A percentile compares a stretch with the other conserved stretches of the same genome.
These are phyloP conservation scores for Metopolophium dirhodum DNA, from an alignment of 1,140 invertebrate species.

Conservation along the genomic window DNA sequence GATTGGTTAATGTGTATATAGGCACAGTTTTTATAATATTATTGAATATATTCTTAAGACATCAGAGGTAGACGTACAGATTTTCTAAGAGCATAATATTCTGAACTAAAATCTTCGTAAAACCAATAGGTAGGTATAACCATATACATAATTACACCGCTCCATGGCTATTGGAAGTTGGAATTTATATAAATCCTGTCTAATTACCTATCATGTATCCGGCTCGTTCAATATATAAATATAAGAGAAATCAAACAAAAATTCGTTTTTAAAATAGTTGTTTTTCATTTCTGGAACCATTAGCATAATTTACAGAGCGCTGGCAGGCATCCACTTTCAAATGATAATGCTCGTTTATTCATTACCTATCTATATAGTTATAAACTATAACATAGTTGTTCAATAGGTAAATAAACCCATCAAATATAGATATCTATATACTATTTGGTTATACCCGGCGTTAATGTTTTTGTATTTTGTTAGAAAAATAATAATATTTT, in stretches of 20 bases:
- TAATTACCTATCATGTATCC: neutral
- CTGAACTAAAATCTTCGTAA: neutral
- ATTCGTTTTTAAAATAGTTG: conserved; percentile 11
- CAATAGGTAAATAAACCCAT: neutral
- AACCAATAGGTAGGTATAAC: neutral
- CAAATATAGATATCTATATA: neutral
- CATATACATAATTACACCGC: neutral
- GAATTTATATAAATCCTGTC: neutral
- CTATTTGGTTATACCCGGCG: neutral
- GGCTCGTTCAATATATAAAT: neutral
- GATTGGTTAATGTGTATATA: neutral
- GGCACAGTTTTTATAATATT: too few relatives aligned
- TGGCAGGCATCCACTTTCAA: neutral
- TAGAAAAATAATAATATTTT: neutral
- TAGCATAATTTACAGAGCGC: conserved; percentile 7
- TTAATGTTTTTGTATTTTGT: neutral
- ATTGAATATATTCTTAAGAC: neutral
- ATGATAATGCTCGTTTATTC: neutral
- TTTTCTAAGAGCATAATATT: neutral
- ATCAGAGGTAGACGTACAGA: neutral
- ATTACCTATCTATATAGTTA: neutral
- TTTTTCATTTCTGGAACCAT: conserved; percentile 17
- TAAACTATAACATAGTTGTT: neutral
- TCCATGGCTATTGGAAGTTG: neutral
- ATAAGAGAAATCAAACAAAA: conserved; percentile 18